Percentiles rank a stretch among this genome's conserved stretches.
Evolutionary conservation across 2,888 invertebrate genomes (phyloP).

Genomic region (Tethea ocularis): DNA sequence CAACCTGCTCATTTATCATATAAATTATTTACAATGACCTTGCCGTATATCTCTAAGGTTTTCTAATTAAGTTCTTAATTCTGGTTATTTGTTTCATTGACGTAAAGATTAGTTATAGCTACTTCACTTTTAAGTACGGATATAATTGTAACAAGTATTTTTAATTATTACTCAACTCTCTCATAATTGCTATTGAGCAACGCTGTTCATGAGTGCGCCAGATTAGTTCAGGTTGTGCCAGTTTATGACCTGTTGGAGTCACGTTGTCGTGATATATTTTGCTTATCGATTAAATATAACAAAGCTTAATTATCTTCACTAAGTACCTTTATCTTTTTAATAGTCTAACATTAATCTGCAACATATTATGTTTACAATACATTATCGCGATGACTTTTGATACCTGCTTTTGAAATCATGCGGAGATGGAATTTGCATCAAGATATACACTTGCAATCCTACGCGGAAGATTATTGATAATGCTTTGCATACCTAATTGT

Average conservation of each 20-base stretch:
- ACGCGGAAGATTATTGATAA: constrained; percentile 1
- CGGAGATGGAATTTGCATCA: background rate
- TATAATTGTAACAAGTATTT: constrained; percentile 11
- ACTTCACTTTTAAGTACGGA: constrained; percentile 27
- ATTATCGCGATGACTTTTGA: constrained; percentile 3
- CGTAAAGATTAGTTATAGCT: constrained; percentile 25
- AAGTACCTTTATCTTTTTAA: constrained; percentile 27
- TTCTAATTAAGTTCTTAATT: constrained; percentile 22
- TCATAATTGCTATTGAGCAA: constrained; percentile 48
- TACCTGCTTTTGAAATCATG: background rate
- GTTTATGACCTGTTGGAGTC: constrained; percentile 41
- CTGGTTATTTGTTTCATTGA: constrained; percentile 26
- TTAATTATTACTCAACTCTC: constrained; percentile 22
- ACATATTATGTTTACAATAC: background rate
- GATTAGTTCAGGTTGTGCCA: constrained; percentile 35
- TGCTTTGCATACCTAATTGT: background rate
- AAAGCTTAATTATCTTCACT: constrained; percentile 38
- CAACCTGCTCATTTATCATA: constrained; percentile 11
- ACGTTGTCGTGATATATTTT: constrained; percentile 50
- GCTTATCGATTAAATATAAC: constrained; percentile 45
- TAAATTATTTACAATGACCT: constrained; percentile 12
- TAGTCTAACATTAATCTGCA: constrained; percentile 18
- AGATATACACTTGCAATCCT: background rate
- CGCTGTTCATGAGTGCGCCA: constrained; percentile 34
- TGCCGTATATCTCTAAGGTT: constrained; percentile 14